Percentiles rank a stretch among this genome's conserved stretches.
phyloP scores from a whole-genome alignment of 2,888 invertebrate species.

The Apamea sordens region DNA sequence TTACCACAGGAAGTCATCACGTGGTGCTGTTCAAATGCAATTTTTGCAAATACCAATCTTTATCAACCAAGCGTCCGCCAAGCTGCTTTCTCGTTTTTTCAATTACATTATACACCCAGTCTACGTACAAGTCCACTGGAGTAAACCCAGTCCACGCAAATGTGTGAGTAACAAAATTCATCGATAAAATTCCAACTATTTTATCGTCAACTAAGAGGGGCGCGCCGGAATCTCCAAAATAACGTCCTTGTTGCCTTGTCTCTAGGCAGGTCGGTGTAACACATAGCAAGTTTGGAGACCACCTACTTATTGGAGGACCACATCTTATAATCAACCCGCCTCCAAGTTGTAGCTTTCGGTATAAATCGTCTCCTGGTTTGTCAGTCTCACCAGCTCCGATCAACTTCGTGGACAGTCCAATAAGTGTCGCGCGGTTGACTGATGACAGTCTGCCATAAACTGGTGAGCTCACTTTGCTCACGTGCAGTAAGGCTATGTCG shows the following conservation, averaged over 20 bases:
- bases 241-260: not conserved
- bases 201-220: conserved; percentile 10
- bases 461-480: not conserved
- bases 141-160: conserved; percentile 3
- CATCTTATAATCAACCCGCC: conserved; percentile 1
- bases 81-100: not conserved
- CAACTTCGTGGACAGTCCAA: conserved; percentile 2
- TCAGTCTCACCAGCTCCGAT: not conserved
- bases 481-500: conserved; percentile 7
- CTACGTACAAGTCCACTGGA: conserved; percentile 12
- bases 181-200: conserved; percentile 15
- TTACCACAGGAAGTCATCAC: not conserved
- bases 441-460: not conserved
- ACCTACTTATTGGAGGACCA: not conserved
- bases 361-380: not conserved
- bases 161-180: not conserved
- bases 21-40: not conserved
- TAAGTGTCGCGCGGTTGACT: not conserved
- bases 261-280: not conserved
- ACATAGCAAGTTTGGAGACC: conserved; percentile 12
- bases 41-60: not conserved
- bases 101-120: conserved; percentile 13
- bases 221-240: not conserved
- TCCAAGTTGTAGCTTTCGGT: not conserved
- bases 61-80: not conserved